These are phyloP conservation scores for Panurus biarmicus DNA, from an alignment of 2,113 vertebrate species.

Conservation along the genomic window DNA sequence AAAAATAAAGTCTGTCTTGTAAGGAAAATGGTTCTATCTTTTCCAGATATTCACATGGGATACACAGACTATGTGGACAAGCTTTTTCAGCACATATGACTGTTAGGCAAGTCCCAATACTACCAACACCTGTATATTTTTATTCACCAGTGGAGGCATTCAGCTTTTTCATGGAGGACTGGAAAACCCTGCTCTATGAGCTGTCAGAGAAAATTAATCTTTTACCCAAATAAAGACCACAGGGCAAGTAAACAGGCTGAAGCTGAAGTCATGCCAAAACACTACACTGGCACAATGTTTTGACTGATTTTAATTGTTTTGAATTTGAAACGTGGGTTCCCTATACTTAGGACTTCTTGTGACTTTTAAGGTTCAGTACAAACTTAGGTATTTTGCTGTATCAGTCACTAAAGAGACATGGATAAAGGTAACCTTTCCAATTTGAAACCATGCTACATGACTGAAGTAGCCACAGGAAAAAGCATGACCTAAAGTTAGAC, in stretches of 20 bases:
- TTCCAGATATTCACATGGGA: not conserved
- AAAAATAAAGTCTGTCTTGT: not conserved
- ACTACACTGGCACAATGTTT: not conserved
- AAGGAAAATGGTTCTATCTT: not conserved
- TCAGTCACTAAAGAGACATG: not conserved
- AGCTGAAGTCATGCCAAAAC: not conserved
- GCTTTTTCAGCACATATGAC: not conserved
- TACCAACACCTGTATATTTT: not conserved
- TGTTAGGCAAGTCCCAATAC: not conserved
- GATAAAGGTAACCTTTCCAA: not conserved
- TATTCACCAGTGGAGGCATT: not conserved
- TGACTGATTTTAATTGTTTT: not conserved
- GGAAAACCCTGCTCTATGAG: not conserved
- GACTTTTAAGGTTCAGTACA: not conserved
- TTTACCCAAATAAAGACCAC: not conserved
- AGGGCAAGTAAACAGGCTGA: not conserved
- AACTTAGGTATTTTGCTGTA: not conserved
- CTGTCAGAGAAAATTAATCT: not conserved
- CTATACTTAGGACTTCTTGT: not conserved
- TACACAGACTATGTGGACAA: not conserved
- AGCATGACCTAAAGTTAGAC: not conserved
- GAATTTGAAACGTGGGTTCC: not conserved
- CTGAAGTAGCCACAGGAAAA: not conserved
- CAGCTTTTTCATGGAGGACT: not conserved
- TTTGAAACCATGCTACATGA: not conserved